Evolutionary conservation across 2,797 vertebrate genomes (phyloP), one percentile per base, ranked within the genome.

Genomic region (Uromys caudimaculatus): DNA sequence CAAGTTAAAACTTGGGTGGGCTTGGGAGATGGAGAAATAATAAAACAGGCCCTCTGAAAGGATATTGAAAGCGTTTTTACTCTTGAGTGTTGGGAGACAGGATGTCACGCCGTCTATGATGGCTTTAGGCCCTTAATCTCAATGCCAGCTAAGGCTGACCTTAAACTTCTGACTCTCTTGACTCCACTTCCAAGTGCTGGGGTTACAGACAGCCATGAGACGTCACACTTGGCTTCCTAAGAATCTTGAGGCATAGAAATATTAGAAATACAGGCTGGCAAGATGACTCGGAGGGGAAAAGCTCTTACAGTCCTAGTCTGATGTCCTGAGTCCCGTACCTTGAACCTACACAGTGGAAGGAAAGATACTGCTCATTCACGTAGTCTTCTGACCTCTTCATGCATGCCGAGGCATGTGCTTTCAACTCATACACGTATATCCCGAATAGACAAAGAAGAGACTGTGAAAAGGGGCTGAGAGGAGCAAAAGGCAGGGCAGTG

Each of bases 301-400:
- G 29, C 41, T 67, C 32, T 67, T 35, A 16, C 21, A 67, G 29
- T n/a, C n/a, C 24, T 29, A 11, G 7, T 24, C 24, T 17, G 54
- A 41, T 82, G 32, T 21, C 32, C 77, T 1, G 19, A 29, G 41
- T 47, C 5, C 35, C 10, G 38, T 64, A 19, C 35, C 21, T 0
- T 75, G 64, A 86, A 44, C 23, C 50, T 16, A 23, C n/a, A 14
- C 8, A 21, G 8, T 13, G 9, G 52, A 41, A 7, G 52, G n/a
- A 32, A n/a, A 41, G 38, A 88, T 6, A 24, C 0, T 6, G 9
- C 16, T 58, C 52, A 6, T 0, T 54, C 3, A 21, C 10, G 0
- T 14, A 71, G 47, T 75, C 24, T 29, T 58, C 52, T 75, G 86
- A 32, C 17, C n/a, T 21, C 35, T n/a, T 27, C 35, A 3, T 3